phyloP scores from a whole-genome alignment of 2,888 invertebrate species.

The Hydrotaea cyrtoneurina region DNA sequence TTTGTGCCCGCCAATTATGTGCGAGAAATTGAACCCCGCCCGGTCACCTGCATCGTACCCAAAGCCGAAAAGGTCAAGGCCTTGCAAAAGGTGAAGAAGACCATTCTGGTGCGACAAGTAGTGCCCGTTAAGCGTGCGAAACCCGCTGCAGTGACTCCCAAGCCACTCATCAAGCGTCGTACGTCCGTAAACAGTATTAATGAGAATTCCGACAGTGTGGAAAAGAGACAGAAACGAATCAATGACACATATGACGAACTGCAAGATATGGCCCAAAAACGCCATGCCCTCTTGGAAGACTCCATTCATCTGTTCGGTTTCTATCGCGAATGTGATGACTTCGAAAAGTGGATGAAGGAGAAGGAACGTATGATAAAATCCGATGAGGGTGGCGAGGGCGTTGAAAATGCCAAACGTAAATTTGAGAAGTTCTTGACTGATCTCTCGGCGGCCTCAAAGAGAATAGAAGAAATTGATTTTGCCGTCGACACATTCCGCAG shows the following conservation, averaged over 20 bases:
- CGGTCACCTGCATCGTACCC: conserved; percentile 90
- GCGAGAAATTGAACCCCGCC: conserved; percentile 93
- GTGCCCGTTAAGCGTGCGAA: conserved; percentile 88
- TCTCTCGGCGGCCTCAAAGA: conserved; percentile 94
- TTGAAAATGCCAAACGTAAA: conserved; percentile 95
- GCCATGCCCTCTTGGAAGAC: conserved; percentile 93
- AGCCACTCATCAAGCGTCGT: conserved; percentile 80
- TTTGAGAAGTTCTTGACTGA: conserved; percentile 99
- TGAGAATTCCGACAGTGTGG: conserved; percentile 88
- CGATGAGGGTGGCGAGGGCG: conserved; percentile 91
- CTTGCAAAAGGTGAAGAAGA: conserved; percentile 93
- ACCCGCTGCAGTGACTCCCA: conserved; percentile 78
- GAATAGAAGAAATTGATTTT: conserved; percentile 93
- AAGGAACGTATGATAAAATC: conserved; percentile 93
- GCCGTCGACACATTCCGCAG: conserved; percentile 92
- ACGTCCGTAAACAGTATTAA: conserved; percentile 80
- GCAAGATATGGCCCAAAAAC: conserved; percentile 88
- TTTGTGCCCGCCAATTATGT: conserved; percentile 99
- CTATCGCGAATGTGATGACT: conserved; percentile 98
- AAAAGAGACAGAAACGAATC: conserved; percentile 89
- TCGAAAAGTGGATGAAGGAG: conserved; percentile 98
- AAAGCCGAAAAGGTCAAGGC: conserved; percentile 92
- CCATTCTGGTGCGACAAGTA: conserved; percentile 91
- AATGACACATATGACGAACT: conserved; percentile 91
- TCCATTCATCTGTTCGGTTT: conserved; percentile 95